These are phyloP conservation scores for Xenops minutus DNA, from an alignment of 2,797 vertebrate genomes.

Conservation along the genomic window DNA sequence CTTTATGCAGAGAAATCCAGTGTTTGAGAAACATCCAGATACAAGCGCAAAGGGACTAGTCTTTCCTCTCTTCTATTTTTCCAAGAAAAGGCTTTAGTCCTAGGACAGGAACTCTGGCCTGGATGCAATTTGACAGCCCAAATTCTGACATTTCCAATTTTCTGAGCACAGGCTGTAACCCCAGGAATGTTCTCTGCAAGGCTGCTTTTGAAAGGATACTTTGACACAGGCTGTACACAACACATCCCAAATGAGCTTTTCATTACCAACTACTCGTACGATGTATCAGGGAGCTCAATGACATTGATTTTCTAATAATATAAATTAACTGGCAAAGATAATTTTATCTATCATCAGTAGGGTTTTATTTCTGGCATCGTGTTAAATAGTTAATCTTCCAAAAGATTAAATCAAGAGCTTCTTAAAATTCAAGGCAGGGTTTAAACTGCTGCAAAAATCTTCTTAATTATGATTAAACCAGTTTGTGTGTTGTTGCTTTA, in stretches of 20 bases:
- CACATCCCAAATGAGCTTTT: slow-evolving; percentile 45
- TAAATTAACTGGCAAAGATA: slow-evolving; percentile 67
- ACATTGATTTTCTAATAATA: slow-evolving; percentile 67
- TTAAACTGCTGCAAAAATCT: slow-evolving; percentile 72
- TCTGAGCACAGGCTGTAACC: neutral
- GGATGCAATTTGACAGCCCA: neutral
- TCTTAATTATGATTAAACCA: slow-evolving; percentile 77
- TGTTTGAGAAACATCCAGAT: neutral
- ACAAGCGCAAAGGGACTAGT: neutral
- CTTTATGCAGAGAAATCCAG: neutral
- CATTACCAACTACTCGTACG: slow-evolving; percentile 47
- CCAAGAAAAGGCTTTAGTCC: neutral
- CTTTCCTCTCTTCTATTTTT: neutral
- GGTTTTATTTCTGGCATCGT: slow-evolving; percentile 63
- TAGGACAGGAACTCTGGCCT: neutral
- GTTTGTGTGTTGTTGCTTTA: slow-evolving; percentile 69
- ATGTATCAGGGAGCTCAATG: slow-evolving; percentile 61
- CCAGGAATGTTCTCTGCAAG: neutral
- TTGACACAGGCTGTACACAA: neutral
- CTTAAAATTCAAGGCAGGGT: slow-evolving; percentile 75
- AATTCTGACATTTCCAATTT: neutral
- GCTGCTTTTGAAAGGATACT: neutral
- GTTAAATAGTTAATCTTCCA: slow-evolving; percentile 67
- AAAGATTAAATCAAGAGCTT: slow-evolving; percentile 69
- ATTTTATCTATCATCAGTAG: slow-evolving; percentile 67